These are phyloP conservation scores for Onychostoma macrolepis DNA, from an alignment of 2,113 vertebrate species.

Conservation along the genomic window DNA sequence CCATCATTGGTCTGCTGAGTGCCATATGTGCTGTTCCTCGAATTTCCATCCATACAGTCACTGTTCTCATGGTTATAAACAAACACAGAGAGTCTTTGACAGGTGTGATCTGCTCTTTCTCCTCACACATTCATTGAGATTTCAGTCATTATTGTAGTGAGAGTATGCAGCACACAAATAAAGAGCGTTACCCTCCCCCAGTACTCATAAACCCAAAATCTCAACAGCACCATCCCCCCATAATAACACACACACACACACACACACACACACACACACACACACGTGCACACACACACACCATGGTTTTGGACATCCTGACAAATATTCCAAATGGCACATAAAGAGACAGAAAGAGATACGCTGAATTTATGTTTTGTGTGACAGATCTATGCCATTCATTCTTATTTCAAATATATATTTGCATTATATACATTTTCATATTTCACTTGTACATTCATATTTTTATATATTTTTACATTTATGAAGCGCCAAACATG, in stretches of 20 bases:
- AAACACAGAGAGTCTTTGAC: background rate
- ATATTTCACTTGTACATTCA: too few species aligned
- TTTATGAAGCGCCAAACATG: too few species aligned
- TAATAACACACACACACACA: constrained; percentile 8
- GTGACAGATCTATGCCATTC: background rate
- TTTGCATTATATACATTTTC: background rate
- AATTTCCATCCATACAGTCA: background rate
- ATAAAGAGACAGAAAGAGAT: background rate
- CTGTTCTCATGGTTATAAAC: background rate
- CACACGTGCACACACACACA: background rate
- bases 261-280: background rate
- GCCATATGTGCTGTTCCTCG: background rate
- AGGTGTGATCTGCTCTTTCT: background rate
- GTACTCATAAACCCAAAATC: constrained; percentile 39
- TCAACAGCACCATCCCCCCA: constrained; percentile 41
- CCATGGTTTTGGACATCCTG: background rate
- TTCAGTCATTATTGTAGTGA: constrained; percentile 44
- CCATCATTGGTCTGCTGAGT: background rate
- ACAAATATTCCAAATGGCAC: background rate
- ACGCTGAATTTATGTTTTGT: background rate
- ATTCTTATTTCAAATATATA: background rate
- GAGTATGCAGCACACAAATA: constrained; percentile 12
- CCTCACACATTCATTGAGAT: constrained; percentile 1
- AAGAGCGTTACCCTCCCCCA: constrained; percentile 43
- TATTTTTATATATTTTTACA: too few species aligned